A percentile compares a stretch with the other conserved stretches of the same genome.
phyloP scores from a whole-genome alignment of 2,888 invertebrate genomes.

The Drosophila mulleri region DNA sequence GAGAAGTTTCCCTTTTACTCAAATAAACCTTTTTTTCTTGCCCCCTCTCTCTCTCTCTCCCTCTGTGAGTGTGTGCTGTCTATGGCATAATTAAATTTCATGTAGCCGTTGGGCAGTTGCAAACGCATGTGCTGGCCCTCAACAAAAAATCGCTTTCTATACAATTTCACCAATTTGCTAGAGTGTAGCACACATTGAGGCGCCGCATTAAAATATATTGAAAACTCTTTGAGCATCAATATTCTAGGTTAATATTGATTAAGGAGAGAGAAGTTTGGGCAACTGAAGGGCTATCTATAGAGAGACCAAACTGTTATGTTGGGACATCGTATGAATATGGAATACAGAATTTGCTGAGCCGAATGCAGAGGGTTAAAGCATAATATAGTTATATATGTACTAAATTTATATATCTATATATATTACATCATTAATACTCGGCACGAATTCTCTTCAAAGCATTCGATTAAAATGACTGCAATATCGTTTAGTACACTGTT shows the following conservation, averaged over 20 bases:
- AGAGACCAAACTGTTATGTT: not conserved
- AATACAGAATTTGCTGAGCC: not conserved
- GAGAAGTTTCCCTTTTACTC: constrained; percentile 7
- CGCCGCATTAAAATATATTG: not conserved
- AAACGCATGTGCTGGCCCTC: constrained; percentile 32
- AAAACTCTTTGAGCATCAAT: not conserved
- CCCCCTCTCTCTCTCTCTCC: constrained; percentile 52
- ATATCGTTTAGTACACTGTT: not conserved
- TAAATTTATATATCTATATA: not conserved
- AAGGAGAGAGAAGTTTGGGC: too few relatives aligned
- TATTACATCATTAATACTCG: not conserved
- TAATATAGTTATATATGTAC: not conserved
- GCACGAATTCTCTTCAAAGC: not conserved
- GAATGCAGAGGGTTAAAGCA: not conserved
- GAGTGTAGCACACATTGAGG: constrained; percentile 26
- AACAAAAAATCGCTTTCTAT: constrained; percentile 40
- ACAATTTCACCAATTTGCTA: constrained; percentile 36
- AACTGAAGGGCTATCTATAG: not conserved
- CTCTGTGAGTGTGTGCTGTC: constrained; percentile 24
- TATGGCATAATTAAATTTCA: constrained; percentile 75
- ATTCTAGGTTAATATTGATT: constrained; percentile 5
- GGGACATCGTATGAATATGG: not conserved
- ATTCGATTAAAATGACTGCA: too few relatives aligned
- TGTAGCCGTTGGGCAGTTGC: constrained; percentile 46
- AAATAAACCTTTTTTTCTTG: constrained; percentile 64